phyloP scores from a whole-genome alignment of 2,113 vertebrate genomes.

The Sterrhoptilus dennistouni region DNA sequence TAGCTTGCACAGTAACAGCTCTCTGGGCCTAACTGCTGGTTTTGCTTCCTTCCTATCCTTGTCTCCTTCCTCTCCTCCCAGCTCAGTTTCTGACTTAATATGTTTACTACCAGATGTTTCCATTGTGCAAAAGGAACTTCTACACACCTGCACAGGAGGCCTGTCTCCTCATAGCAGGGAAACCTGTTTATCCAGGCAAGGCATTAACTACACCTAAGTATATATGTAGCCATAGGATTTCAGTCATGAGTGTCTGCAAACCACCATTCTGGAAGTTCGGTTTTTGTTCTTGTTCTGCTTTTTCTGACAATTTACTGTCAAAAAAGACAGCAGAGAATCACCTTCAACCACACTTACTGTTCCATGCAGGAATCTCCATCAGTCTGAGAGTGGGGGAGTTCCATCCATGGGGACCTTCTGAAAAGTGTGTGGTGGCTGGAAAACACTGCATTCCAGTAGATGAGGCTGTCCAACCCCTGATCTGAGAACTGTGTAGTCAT shows the following conservation, averaged over 20 bases:
- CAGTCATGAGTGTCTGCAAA: neutral
- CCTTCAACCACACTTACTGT: neutral
- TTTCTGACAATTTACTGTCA: neutral
- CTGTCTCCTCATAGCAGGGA: neutral
- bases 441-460: neutral
- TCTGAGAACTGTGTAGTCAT: neutral
- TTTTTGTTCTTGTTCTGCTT: neutral
- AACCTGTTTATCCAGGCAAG: neutral
- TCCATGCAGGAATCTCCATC: neutral
- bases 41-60: neutral
- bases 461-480: accelerated
- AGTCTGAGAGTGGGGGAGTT: neutral
- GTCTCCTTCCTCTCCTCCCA: neutral
- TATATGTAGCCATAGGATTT: neutral
- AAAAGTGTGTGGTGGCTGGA: neutral
- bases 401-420: neutral
- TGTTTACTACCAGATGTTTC: neutral
- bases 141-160: neutral
- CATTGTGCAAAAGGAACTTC: neutral
- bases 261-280: neutral
- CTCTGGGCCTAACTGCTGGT: neutral
- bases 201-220: neutral
- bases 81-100: neutral
- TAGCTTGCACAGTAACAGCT: neutral
- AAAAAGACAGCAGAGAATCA: neutral